These are phyloP conservation scores for Aphaenogaster floridana DNA, from an alignment of 1,140 invertebrate species.

Conservation along the genomic window DNA sequence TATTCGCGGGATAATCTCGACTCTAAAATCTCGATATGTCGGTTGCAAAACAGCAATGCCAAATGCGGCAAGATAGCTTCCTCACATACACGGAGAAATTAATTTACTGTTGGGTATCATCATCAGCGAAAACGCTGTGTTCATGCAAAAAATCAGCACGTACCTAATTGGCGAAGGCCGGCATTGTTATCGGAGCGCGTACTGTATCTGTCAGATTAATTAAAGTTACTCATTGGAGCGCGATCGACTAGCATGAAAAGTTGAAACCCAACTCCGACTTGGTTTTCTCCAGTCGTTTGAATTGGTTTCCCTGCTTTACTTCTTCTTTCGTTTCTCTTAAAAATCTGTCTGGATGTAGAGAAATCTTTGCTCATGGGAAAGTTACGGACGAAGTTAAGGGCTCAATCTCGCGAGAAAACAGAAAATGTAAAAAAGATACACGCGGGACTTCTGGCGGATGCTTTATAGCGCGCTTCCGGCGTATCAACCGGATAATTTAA, in stretches of 20 bases:
- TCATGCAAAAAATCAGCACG: conserved; percentile 21
- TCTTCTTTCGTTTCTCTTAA: conserved; percentile 4
- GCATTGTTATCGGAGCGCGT: background rate
- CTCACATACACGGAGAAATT: background rate
- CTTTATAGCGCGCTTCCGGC: background rate
- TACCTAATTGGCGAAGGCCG: background rate
- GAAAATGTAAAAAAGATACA: background rate
- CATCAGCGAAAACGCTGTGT: background rate
- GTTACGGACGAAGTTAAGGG: background rate
- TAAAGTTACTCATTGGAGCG: conserved; percentile 16
- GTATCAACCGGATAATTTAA: background rate
- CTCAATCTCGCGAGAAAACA: background rate
- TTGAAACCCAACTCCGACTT: background rate
- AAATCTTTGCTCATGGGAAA: background rate
- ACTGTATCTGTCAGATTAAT: background rate
- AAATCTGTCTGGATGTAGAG: conserved; percentile 13
- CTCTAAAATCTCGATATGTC: background rate
- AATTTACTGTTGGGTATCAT: background rate
- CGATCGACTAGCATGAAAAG: background rate
- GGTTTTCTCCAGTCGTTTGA: background rate
- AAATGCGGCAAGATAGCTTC: background rate
- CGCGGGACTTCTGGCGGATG: background rate
- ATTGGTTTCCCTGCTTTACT: conserved; percentile 1
- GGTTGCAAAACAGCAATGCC: background rate
- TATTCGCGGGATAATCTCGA: background rate